Evolutionary conservation across 2,888 invertebrate species (phyloP).

Genomic region (Lumbricus terrestris): DNA sequence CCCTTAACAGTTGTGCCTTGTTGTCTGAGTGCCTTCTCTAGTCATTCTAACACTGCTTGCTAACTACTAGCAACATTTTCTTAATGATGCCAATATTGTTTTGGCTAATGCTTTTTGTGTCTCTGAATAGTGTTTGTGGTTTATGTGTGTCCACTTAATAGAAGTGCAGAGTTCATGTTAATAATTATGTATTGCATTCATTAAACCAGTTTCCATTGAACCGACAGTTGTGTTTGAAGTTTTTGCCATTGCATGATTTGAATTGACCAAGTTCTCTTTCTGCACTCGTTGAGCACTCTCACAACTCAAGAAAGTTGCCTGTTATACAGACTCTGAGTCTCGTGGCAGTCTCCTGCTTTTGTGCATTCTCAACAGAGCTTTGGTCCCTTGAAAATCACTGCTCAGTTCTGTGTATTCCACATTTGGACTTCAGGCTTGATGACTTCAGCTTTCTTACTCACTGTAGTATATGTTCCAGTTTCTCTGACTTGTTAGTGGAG

Average conservation of each 20-base stretch:
- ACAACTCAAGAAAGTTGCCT: neutral
- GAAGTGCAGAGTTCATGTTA: too few relatives aligned
- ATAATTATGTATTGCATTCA: neutral
- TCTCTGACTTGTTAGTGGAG: neutral
- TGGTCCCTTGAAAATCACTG: neutral
- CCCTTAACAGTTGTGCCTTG: neutral
- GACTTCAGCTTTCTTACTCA: neutral
- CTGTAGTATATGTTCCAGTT: neutral
- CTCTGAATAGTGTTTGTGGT: neutral
- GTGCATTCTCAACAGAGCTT: neutral
- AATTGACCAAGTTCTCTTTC: neutral
- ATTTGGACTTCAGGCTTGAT: neutral
- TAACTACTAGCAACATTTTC: neutral
- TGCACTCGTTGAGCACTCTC: too few relatives aligned
- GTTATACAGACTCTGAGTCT: neutral
- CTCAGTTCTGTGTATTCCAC: neutral
- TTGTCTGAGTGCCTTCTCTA: neutral
- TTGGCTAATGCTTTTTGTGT: neutral
- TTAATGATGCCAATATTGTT: neutral
- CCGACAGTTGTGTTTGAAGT: neutral
- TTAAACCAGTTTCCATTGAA: too few relatives aligned
- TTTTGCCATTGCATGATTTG: neutral
- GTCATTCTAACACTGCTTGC: neutral
- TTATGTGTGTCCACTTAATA: neutral
- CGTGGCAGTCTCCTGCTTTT: neutral